Percentiles rank a stretch among this genome's conserved stretches.
Conservation (phyloP, 2,113 vertebrate species). For the Myrmecophaga tridactyla region DNA sequence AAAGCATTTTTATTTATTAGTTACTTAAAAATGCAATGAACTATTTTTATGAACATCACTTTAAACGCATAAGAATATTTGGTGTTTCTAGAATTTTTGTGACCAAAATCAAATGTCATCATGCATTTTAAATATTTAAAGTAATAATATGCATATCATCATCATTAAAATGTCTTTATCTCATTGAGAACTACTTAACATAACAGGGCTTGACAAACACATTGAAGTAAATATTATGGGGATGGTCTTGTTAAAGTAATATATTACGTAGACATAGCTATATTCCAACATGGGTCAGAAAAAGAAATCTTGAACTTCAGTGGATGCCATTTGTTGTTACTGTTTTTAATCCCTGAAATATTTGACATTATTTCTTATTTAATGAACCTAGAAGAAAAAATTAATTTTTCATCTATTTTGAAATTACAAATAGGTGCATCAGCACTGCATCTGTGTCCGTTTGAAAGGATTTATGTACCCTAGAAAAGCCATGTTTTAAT, state of each 20-base stretch:
- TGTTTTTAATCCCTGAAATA: background rate
- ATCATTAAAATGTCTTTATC: background rate
- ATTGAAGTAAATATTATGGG: background rate
- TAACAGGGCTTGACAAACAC: background rate
- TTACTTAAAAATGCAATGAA: background rate
- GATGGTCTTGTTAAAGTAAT: background rate
- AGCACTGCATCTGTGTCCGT: too few species aligned
- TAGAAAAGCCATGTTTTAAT: too few species aligned
- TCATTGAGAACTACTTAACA: background rate
- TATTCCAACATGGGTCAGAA: background rate
- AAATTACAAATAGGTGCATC: background rate
- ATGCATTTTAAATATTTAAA: background rate
- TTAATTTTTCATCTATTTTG: background rate
- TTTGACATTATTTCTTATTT: background rate
- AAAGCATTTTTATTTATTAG: background rate
- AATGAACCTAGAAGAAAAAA: background rate
- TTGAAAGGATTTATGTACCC: too few species aligned
- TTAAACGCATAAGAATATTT: background rate
- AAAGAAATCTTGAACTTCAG: background rate
- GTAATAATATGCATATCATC: background rate
- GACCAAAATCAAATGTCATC: background rate
- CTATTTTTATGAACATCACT: background rate
- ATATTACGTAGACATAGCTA: background rate
- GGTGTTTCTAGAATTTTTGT: background rate
- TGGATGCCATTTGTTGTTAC: background rate